Conservation (phyloP, 2,888 invertebrate genomes). For the Synanthedon tipuliformis region DNA sequence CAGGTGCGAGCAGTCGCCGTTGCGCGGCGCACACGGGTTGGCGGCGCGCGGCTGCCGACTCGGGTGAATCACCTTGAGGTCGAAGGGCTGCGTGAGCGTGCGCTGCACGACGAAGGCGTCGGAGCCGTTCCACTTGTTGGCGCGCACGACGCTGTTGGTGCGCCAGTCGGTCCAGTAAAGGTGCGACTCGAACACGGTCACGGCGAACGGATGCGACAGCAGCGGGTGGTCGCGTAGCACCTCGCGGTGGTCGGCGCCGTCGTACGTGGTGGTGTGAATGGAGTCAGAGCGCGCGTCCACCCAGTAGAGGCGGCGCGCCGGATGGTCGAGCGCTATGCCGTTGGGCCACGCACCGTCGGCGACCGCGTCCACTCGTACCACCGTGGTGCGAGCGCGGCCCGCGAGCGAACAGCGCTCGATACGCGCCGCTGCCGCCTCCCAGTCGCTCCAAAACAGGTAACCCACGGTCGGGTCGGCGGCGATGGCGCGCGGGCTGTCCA, state of each 20-base stretch:
- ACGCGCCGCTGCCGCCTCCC: conserved; percentile 82
- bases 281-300: conserved; percentile 88
- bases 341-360: conserved; percentile 85
- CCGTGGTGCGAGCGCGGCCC: conserved; percentile 73
- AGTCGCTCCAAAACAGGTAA: conserved; percentile 88
- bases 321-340: conserved; percentile 84
- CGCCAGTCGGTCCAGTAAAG: conserved; percentile 97
- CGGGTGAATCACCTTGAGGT: conserved; percentile 78
- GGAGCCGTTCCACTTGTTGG: conserved; percentile 88
- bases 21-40: conserved; percentile 77
- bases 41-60: conserved; percentile 42
- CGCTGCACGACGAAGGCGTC: conserved; percentile 83
- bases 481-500: conserved; percentile 87
- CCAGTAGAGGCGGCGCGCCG: conserved; percentile 81
- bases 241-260: conserved; percentile 77
- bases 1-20: conserved; percentile 85
- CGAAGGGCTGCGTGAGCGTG: conserved; percentile 90
- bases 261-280: conserved; percentile 85
- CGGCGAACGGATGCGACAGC: conserved; percentile 89
- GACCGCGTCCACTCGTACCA: conserved; percentile 68
- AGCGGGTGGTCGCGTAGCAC: conserved; percentile 80
- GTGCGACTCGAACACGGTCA: conserved; percentile 85
- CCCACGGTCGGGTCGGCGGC: conserved; percentile 84
- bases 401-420: conserved; percentile 87
- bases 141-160: conserved; percentile 85